Conservation (phyloP, 2,888 invertebrate species). For the Drosophila emarginata region DNA sequence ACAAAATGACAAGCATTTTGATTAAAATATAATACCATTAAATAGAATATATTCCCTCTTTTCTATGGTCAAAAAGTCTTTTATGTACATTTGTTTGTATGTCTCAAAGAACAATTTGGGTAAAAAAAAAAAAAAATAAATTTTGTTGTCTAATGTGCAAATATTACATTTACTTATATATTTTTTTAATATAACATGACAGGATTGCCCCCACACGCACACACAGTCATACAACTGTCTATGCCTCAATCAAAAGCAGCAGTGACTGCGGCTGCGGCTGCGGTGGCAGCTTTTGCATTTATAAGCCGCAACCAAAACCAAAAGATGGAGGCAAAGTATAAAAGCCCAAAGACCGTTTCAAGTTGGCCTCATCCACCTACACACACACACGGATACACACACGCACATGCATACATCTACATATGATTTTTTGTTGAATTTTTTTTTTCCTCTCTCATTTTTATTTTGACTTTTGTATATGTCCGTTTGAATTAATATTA, state of each 20-base stretch:
- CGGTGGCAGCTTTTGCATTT: constrained; percentile 32
- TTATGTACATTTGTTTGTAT: no score
- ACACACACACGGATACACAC: constrained; percentile 23
- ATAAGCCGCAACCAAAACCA: constrained; percentile 53
- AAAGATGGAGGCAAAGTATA: constrained; percentile 25
- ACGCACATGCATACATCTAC: constrained; percentile 4
- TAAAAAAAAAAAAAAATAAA: background rate
- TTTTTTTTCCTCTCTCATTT: constrained; percentile 30
- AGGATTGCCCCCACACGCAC: constrained; percentile 49
- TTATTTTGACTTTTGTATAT: constrained; percentile 58
- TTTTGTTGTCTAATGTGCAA: background rate
- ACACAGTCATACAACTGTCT: constrained; percentile 15
- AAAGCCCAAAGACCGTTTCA: constrained; percentile 48
- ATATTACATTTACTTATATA: constrained; percentile 3
- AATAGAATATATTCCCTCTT: no score
- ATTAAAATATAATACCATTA: no score
- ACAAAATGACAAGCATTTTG: no score
- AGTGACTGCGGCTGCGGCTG: constrained; percentile 22
- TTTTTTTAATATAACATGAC: background rate
- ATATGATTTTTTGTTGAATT: constrained; percentile 23
- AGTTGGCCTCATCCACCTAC: constrained; percentile 33
- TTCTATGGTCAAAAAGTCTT: no score
- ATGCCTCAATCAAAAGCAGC: constrained; percentile 42
- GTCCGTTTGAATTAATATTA: constrained; percentile 79
- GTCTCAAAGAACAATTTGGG: no score